Evolutionary conservation across 1,140 invertebrate species (phyloP).

Genomic region (Drosophila chauvacae): DNA sequence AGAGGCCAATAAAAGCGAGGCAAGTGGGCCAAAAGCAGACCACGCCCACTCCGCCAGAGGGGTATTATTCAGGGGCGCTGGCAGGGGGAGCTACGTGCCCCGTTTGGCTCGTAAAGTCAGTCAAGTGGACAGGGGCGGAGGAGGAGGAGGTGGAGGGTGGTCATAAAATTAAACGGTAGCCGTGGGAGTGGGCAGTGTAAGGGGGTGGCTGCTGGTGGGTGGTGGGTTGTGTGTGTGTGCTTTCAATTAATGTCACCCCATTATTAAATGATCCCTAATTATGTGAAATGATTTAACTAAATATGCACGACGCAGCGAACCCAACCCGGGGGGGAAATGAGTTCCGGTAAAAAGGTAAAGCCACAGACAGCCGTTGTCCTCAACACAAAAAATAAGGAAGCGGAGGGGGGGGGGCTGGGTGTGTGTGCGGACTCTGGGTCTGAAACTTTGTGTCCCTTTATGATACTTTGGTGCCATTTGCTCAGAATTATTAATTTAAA

Average conservation of each 20-base stretch:
- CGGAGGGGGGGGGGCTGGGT: background rate
- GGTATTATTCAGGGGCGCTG: background rate
- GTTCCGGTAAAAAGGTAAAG: conserved; percentile 58
- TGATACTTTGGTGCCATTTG: conserved; percentile 78
- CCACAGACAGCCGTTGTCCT: conserved; percentile 57
- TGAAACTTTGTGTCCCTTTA: conserved; percentile 68
- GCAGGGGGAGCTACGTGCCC: conserved; percentile 41
- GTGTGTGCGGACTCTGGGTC: conserved; percentile 33
- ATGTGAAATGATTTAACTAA: conserved; percentile 84
- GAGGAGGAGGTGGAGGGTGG: conserved; percentile 42
- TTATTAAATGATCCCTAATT: conserved; percentile 85
- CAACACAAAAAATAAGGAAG: background rate
- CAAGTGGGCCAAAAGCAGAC: conserved; percentile 40
- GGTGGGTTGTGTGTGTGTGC: conserved; percentile 22
- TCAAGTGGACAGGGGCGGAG: conserved; percentile 70
- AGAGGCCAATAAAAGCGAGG: conserved; percentile 74
- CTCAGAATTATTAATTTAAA: conserved; percentile 76
- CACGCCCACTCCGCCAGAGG: conserved; percentile 25
- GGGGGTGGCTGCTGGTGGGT: conserved; percentile 13
- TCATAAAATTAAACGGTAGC: conserved; percentile 78
- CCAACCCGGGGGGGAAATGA: conserved; percentile 24
- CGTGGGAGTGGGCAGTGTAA: conserved; percentile 26
- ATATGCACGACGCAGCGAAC: conserved; percentile 62
- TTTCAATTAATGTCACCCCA: conserved; percentile 84
- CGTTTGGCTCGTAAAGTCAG: conserved; percentile 69